These are phyloP conservation scores for Plotosus lineatus DNA, from an alignment of 2,113 vertebrate species.

Conservation along the genomic window DNA sequence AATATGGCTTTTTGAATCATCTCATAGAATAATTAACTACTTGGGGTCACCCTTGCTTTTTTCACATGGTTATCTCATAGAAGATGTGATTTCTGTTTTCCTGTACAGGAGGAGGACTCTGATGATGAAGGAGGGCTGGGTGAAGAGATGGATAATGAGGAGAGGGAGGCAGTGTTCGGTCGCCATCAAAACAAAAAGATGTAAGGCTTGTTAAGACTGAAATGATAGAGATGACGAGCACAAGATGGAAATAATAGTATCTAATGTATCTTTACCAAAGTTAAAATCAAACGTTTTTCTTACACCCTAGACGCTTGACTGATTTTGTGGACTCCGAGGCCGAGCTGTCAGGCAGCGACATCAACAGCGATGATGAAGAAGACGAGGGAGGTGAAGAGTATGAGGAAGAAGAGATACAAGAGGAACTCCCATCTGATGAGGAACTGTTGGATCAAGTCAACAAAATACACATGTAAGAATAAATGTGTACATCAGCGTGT, in stretches of 20 bases:
- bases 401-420: slow-evolving; percentile 88
- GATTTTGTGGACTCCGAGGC: slow-evolving; percentile 94
- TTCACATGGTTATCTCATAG: background rate
- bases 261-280: background rate
- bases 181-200: slow-evolving; percentile 70
- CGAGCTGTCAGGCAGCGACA: slow-evolving; percentile 91
- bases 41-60: no score
- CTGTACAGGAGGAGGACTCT: slow-evolving; percentile 62
- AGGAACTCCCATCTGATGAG: slow-evolving; percentile 86
- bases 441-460: slow-evolving; percentile 91
- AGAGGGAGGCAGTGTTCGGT: slow-evolving; percentile 77
- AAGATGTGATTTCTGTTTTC: background rate
- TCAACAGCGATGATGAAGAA: slow-evolving; percentile 87
- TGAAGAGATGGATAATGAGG: slow-evolving; percentile 73
- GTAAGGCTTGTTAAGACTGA: slow-evolving; percentile 64
- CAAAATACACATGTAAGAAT: slow-evolving; percentile 93
- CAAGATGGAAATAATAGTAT: background rate
- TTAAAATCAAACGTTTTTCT: background rate
- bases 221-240: background rate
- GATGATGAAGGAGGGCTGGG: slow-evolving; percentile 46
- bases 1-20: no score
- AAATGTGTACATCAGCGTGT: background rate
- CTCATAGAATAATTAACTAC: no score
- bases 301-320: slow-evolving; percentile 73
- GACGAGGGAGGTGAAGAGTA: slow-evolving; percentile 83